Base-by-base conservation (phyloP, 1,140 invertebrate species). In the Armadillidium nasatum region DNA sequence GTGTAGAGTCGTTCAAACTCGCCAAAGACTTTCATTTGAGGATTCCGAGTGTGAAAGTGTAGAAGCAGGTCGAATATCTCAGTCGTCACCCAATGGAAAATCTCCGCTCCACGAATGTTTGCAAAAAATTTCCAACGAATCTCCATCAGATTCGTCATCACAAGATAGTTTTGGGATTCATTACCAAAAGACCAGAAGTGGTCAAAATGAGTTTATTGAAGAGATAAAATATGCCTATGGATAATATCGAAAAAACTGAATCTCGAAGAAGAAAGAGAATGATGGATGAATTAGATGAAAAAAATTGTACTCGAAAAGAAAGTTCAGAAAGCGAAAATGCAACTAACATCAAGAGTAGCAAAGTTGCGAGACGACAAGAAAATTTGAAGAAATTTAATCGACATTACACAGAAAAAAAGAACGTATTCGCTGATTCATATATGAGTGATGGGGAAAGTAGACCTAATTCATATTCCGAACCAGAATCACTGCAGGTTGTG, bases 111-210 rank as follows among this genome's bases (percentile, higher is more conserved):
- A 21, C 72, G 44, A 76, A 78, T 19, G 45, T 76, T 23, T 73
- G 73, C 23, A 72, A 74, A 46, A 73, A 68, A 4, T 75, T 78
- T 21, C 79, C 23, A 66, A 46, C 72, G 9, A 68, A 76, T 50
- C 76, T 33, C 33, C 73, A 4, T 81, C 80, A n/a, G 80, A 81
- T 45, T 81, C 80, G 19, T 81, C 80, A 19, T 81, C 80, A 9
- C 80, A 81, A 44, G 80, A 81, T 54, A 81, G 80, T 66, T 72
- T 78, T 19, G 80, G 75, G 0, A 13, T 70, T n/a, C 44, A 60
- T 13, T 60, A 1, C 19, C 50, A 75, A 11, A 67, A 68, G 67
- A 68, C 19, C 19, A 68, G 19, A 19, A 23, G 66, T 4, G 15
- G 10, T 15, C 60, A 75, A 15, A 33, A 19, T 54, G 44, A 66